Evolutionary conservation across 35 echinoderm and acorn worm species (phyloP), one percentile per base, ranked within the genome.

Genomic region (Nesometra sesokonis): DNA sequence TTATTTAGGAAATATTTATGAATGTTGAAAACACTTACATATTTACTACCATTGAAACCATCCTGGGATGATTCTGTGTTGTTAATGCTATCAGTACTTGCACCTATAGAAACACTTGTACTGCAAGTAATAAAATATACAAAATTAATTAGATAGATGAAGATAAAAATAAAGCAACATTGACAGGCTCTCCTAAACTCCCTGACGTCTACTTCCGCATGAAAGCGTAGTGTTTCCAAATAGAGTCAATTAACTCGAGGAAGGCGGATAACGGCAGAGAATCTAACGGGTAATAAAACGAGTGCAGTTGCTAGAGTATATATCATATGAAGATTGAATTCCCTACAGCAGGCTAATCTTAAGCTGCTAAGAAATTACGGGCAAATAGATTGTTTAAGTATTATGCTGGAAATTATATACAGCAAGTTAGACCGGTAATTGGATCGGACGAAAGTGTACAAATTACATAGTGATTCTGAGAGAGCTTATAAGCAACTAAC

Each of bases 31-130:
- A 35, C 46, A 88, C 94, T 97, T 91, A 97, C 94, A 86, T 93
- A 93, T 91, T 97, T 97, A 89, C 94, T 97, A 52, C 94, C 91
- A 93, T 97, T 97, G 83, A 97, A 97, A 52, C 91, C 94, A 76
- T 97, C 91, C 77, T 97, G 94, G 29, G 91, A 87, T 47, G 85
- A 82, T 76, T 97, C 94, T 80, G 90, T 79, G 79, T 86, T 89
- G 40, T 47, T 85, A 57, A 77, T 78, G 82, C 87, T 82, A 67
- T 67, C 52, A 9, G 52, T 27, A 85, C 79, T 84, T 81, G 78
- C 33, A 88, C 33, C 37, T 84, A 89, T 84, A 88, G 76, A 90
- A 85, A 78, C 81, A 86, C 78, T 79, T 82, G 87, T 67, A 92
- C 93, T 95, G 93, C 17, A 81, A 85, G 84, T 29, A 23, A 35